Base-by-base conservation (phyloP, 2,113 vertebrate species). In the Pelobates fuscus region DNA sequence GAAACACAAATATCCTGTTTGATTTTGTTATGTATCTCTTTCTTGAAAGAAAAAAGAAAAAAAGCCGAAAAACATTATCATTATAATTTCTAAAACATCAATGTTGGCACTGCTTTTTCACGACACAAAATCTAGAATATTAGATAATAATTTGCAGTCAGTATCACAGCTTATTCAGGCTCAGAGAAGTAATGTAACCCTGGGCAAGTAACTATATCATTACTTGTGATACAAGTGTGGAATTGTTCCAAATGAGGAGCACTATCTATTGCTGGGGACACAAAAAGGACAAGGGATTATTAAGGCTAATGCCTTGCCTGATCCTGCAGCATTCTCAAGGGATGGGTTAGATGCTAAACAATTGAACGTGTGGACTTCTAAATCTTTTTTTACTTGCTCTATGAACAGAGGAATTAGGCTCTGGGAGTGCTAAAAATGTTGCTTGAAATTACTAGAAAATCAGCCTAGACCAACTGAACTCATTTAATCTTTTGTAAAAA, bases 231-330 rank as follows among this genome's bases (percentile, higher is more conserved):
- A 52, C 70, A 62, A 24, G 57, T 11, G 8, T 52, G 70, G 70
- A 71, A 52, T 18, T 15, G 14, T 59, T 49, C 58, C 43, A 71
- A 62, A 62, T 52, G 70, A 71, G 58, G 70, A 52, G 59, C 70
- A 32, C 25, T 61, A 46, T 23, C 61, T 62, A 49, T 29, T 71
- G 27, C 58, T 23, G 69, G 58, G 70, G 58, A 71, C 70, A 62
- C n/a, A 26, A 61, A 12, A 32, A 62, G 70, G 70, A 71, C 58
- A 63, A 32, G 59, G 43, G 43, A 63, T 62, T 71, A 71, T 62
- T 52, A 49, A n/a, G 20, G 43, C 70, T 71, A 62, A 71, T 71
- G 58, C 37, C 58, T 62, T 71, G 24, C 44, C 25, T 71, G 69
- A 71, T 71, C 17, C 25, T 1, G 41, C 58, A 24, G 44, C n/a